Evolutionary conservation across 2,113 vertebrate species (phyloP).

Genomic region (Mastomys natalensis): DNA sequence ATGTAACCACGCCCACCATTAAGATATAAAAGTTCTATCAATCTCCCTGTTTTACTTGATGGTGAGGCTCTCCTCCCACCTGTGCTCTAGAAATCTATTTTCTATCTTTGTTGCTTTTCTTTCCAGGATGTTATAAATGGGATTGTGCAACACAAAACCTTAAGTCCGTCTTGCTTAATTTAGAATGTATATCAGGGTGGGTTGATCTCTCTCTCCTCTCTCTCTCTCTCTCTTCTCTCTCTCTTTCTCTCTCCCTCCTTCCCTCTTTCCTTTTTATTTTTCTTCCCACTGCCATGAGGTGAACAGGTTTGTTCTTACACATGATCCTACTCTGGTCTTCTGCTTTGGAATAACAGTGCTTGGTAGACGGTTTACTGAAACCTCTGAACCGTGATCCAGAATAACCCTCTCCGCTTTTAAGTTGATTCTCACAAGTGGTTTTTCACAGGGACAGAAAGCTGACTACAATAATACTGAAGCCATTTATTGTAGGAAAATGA

Average conservation of each 20-base stretch:
- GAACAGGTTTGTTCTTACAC: not conserved
- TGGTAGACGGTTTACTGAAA: not conserved
- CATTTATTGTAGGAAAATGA: not conserved
- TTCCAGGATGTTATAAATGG: not conserved
- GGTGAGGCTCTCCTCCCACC: not conserved
- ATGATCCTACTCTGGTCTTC: not conserved
- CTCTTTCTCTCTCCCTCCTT: accelerated
- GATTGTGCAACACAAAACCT: not conserved
- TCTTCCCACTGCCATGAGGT: not conserved
- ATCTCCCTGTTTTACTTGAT: not conserved
- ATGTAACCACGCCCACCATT: too few species aligned
- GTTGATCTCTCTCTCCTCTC: not conserved
- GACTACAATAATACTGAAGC: not conserved
- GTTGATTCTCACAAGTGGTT: not conserved
- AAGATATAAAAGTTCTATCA: not conserved
- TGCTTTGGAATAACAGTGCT: not conserved
- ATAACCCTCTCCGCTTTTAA: not conserved
- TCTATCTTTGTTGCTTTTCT: not conserved
- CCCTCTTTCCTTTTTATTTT: not conserved
- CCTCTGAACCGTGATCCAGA: not conserved
- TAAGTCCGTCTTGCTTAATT: not conserved
- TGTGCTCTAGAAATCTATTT: not conserved
- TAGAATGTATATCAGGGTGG: not conserved
- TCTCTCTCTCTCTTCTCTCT: not conserved
- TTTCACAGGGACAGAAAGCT: not conserved